Percentiles rank a stretch among this genome's conserved stretches.
These are phyloP conservation scores for Gallinago paraguaiae DNA, from an alignment of 2,113 vertebrate species.

Conservation along the genomic window DNA sequence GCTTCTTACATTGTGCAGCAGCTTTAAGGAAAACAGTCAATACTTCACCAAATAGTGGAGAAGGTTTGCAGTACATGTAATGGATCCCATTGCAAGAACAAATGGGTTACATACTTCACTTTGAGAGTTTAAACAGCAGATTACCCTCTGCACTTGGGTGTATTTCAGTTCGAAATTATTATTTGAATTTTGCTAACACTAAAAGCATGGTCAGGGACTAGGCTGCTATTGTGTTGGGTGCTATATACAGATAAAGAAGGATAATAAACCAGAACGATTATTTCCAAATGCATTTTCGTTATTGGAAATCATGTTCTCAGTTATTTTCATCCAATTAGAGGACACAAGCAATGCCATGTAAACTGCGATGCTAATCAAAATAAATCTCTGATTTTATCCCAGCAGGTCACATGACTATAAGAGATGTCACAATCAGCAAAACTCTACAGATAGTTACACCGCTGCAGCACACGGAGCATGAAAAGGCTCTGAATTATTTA, in stretches of 20 bases:
- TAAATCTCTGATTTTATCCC: neutral
- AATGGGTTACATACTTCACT: neutral
- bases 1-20: neutral
- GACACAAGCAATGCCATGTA: neutral
- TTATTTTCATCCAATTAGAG: constrained; percentile 28
- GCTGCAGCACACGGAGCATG: neutral
- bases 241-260: neutral
- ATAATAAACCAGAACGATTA: neutral
- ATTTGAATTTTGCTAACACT: neutral
- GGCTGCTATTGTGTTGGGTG: neutral
- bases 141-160: neutral
- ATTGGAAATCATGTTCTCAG: neutral
- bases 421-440: constrained; percentile 2
- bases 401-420: neutral
- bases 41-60: neutral
- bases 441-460: neutral
- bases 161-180: neutral
- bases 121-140: neutral
- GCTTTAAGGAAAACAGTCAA: neutral
- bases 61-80: neutral
- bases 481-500: constrained; percentile 53
- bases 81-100: neutral
- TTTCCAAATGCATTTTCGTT: neutral
- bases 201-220: neutral
- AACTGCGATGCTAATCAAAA: neutral